These are phyloP conservation scores for Leptinotarsa lineolata DNA, from an alignment of 1,140 invertebrate species.

Conservation along the genomic window DNA sequence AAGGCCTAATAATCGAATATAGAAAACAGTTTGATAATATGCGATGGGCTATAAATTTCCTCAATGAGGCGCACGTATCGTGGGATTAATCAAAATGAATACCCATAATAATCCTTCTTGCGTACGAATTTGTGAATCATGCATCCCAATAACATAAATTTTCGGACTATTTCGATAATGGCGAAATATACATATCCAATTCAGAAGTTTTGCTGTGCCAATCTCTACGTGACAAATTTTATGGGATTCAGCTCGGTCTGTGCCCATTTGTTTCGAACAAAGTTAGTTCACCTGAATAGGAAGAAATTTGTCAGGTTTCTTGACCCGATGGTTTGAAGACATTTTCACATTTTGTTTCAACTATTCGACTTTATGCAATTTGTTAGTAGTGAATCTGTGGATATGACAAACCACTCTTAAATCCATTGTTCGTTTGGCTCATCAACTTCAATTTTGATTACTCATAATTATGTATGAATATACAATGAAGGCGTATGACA, in stretches of 20 bases:
- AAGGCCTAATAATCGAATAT: background rate
- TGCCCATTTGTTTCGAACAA: background rate
- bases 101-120: background rate
- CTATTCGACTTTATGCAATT: too few species aligned
- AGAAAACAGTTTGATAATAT: background rate
- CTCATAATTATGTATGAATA: too few species aligned
- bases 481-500: too few species aligned
- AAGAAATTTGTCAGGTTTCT: too few species aligned
- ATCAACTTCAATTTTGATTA: too few species aligned
- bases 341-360: too few species aligned
- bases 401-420: too few species aligned
- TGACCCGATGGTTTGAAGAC: too few species aligned
- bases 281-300: background rate
- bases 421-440: too few species aligned
- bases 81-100: conserved; percentile 2
- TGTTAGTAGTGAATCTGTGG: too few species aligned
- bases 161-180: background rate
- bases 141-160: background rate
- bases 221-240: background rate
- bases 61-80: background rate
- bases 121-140: background rate
- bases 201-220: background rate
- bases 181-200: background rate
- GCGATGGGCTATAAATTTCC: background rate
- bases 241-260: background rate